Conservation (phyloP, 1,140 invertebrate genomes). For the Trichonephila clavata region DNA sequence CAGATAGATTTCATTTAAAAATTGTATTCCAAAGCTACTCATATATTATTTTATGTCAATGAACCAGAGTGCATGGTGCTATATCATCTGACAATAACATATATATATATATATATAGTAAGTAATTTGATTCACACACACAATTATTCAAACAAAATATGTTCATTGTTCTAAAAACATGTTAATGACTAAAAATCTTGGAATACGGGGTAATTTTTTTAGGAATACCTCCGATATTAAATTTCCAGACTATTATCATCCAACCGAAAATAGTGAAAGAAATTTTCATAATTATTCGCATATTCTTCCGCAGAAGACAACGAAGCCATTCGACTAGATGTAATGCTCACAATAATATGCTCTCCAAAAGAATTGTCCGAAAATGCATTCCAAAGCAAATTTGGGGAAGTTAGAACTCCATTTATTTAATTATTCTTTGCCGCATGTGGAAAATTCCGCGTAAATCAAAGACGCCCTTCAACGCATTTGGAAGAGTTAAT, state of each 20-base stretch:
- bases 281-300: slow-evolving; percentile 28
- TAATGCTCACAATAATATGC: slow-evolving; percentile 25
- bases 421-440: slow-evolving; percentile 42
- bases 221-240: not conserved
- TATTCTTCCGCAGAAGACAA: slow-evolving; percentile 9
- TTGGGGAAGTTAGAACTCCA: slow-evolving; percentile 32
- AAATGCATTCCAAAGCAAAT: slow-evolving; percentile 38
- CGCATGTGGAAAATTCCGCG: slow-evolving; percentile 25
- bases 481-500: slow-evolving; percentile 27
- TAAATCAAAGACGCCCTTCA: slow-evolving; percentile 26
- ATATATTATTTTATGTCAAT: no score
- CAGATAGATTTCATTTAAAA: no score
- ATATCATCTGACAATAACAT: no score
- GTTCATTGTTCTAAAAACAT: no score
- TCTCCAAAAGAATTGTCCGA: slow-evolving; percentile 34
- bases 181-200: no score
- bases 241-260: not conserved
- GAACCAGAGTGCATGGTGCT: no score
- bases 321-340: not conserved
- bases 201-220: no score
- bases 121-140: no score
- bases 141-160: no score
- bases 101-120: no score
- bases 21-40: no score
- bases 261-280: not conserved